These are phyloP conservation scores for Entomobrya proxima DNA, from an alignment of 2,888 invertebrate genomes.

Conservation along the genomic window DNA sequence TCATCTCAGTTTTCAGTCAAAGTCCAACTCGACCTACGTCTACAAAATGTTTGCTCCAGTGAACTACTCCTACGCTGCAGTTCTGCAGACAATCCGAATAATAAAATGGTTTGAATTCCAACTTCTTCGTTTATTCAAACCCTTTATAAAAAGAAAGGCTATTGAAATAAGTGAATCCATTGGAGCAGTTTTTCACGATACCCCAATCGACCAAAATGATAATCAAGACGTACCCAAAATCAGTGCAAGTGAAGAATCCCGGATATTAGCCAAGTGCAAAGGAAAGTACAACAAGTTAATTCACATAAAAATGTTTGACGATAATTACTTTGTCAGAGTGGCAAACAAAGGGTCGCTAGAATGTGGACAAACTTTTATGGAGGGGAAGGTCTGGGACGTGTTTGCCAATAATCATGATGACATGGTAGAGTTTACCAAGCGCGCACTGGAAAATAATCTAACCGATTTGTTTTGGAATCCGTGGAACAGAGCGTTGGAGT, in stretches of 20 bases:
- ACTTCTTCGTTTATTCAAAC: neutral
- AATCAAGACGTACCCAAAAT: neutral
- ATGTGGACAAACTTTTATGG: constrained; percentile 26
- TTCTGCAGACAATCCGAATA: neutral
- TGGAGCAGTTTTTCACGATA: neutral
- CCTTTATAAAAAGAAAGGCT: neutral
- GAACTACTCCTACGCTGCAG: neutral
- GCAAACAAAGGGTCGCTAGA: neutral
- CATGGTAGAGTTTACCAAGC: neutral
- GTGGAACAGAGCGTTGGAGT: constrained; percentile 12
- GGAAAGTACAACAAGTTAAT: neutral
- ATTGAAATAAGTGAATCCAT: neutral
- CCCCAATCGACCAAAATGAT: neutral
- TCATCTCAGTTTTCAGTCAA: too few species aligned
- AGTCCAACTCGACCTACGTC: too few species aligned
- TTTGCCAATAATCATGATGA: neutral
- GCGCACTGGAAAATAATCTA: neutral
- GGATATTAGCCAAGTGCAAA: neutral
- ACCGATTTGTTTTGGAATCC: neutral
- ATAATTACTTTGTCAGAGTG: neutral
- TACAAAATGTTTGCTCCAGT: neutral
- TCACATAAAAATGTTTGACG: neutral
- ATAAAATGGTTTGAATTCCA: neutral
- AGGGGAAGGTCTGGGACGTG: constrained; percentile 12
- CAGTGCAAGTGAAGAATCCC: neutral